These are phyloP conservation scores for Pogonophryne albipinna DNA, from an alignment of 2,797 vertebrate genomes.

Conservation along the genomic window DNA sequence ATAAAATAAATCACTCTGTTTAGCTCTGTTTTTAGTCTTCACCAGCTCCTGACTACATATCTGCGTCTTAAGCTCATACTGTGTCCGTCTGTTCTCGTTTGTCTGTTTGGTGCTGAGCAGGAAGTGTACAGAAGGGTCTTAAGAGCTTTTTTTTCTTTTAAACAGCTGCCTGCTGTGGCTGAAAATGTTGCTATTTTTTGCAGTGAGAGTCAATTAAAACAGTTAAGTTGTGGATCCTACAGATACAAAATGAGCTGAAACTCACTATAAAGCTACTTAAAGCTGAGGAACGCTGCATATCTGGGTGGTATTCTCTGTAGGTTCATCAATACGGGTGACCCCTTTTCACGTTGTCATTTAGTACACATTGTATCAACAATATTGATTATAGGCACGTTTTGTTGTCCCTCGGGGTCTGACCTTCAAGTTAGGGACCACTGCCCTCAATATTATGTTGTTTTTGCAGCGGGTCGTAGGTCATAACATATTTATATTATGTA, in stretches of 20 bases:
- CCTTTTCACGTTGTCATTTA: not conserved
- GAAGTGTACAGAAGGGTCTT: not conserved
- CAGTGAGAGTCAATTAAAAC: not conserved
- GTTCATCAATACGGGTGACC: not conserved
- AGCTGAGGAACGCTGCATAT: not conserved
- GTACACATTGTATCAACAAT: not conserved
- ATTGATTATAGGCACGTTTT: not conserved
- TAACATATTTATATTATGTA: not conserved
- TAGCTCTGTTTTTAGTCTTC: too few relatives aligned
- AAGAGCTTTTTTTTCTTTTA: not conserved
- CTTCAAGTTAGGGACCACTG: not conserved
- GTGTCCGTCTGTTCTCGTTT: too few relatives aligned
- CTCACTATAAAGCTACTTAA: not conserved
- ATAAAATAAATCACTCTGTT: too few relatives aligned
- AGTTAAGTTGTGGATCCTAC: not conserved
- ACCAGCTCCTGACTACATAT: too few relatives aligned
- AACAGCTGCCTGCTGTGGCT: not conserved
- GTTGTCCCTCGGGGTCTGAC: not conserved
- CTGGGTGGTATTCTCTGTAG: not conserved
- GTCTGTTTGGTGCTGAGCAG: not conserved
- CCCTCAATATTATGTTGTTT: not conserved
- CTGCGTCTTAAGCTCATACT: too few relatives aligned
- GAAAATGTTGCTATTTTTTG: not conserved
- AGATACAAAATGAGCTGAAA: not conserved
- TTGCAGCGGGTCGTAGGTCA: not conserved